A percentile compares a stretch with the other conserved stretches of the same genome.
phyloP scores from a whole-genome alignment of 2,797 vertebrate species.

The Xiphophorus birchmanni region DNA sequence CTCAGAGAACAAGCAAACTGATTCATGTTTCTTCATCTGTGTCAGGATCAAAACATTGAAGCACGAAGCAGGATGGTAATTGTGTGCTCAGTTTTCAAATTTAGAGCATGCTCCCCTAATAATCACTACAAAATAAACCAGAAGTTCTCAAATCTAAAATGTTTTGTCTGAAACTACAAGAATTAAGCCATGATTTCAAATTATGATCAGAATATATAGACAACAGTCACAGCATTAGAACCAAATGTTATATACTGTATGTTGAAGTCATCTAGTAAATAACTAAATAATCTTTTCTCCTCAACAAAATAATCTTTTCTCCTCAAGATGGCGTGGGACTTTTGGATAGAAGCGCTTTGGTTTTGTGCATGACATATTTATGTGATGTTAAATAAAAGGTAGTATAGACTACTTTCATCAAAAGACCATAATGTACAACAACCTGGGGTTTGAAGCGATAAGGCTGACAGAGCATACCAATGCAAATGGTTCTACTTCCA shows the following conservation, averaged over 20 bases:
- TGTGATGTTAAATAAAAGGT: background rate
- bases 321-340: background rate
- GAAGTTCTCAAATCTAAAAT: constrained; percentile 16
- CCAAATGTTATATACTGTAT: background rate
- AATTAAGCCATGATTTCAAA: background rate
- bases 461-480: background rate
- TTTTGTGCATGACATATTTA: background rate
- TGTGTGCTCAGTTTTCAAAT: constrained; percentile 30
- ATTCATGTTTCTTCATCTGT: constrained; percentile 38
- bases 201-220: background rate
- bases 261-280: background rate
- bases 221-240: background rate
- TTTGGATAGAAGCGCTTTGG: background rate
- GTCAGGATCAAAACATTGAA: constrained; percentile 49
- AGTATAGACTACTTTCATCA: background rate
- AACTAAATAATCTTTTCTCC: background rate
- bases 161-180: background rate
- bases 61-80: constrained; percentile 24
- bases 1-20: constrained; percentile 34
- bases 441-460: background rate
- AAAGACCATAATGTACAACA: background rate
- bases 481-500: background rate
- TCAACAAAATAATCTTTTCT: background rate
- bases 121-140: constrained; percentile 53
- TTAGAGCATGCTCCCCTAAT: constrained; percentile 52